Percentiles rank a stretch among this genome's conserved stretches.
These are phyloP conservation scores for Limnothrissa miodon DNA, from an alignment of 2,113 vertebrate species.

Conservation along the genomic window DNA sequence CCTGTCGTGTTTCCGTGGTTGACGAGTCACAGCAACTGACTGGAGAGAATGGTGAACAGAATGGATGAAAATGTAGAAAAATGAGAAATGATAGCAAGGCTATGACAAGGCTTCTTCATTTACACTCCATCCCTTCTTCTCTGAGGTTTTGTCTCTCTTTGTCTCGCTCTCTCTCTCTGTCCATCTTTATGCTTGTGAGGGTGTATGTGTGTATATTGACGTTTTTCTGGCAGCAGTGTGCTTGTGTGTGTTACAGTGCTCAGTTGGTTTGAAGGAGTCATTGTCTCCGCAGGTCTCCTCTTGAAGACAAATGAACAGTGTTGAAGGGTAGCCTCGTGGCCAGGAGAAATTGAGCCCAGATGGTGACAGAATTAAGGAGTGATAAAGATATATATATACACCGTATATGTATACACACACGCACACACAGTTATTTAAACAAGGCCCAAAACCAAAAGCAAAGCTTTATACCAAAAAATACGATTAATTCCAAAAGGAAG, in stretches of 20 bases:
- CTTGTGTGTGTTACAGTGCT: neutral
- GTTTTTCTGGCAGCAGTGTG: neutral
- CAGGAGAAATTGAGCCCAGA: too few species aligned
- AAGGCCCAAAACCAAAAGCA: too few species aligned
- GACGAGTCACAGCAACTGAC: neutral
- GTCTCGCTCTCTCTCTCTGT: conserved; percentile 27
- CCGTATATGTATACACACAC: too few species aligned
- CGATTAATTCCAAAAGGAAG: too few species aligned
- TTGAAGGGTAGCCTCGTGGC: too few species aligned
- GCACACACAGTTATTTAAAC: too few species aligned
- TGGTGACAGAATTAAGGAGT: too few species aligned
- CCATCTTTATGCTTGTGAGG: neutral
- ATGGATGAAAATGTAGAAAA: neutral
- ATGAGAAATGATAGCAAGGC: neutral
- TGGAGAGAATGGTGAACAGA: neutral
- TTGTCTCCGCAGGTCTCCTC: neutral
- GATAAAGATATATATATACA: too few species aligned
- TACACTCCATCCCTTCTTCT: neutral
- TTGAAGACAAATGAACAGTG: neutral
- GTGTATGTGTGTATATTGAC: conserved; percentile 13
- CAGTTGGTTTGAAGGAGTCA: neutral
- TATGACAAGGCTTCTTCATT: conserved; percentile 16
- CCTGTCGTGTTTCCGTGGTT: neutral
- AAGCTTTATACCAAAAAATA: too few species aligned
- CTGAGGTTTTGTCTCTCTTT: neutral